Evolutionary conservation across 2,888 invertebrate species (phyloP).

Genomic region (Pterobdella sp.): DNA sequence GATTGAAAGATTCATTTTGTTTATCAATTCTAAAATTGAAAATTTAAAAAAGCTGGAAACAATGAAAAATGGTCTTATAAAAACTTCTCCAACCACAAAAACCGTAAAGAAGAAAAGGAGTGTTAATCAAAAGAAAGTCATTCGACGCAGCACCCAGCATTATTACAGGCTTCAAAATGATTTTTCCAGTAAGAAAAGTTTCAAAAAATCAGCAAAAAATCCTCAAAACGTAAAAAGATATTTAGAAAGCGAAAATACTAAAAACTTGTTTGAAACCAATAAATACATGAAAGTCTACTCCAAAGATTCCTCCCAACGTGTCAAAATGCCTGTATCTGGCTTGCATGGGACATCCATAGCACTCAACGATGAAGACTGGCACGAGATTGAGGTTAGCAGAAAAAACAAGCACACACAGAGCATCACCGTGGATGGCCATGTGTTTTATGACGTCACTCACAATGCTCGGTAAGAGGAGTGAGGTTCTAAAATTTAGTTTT

Average conservation of each 20-base stretch:
- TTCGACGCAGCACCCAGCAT: too few relatives aligned
- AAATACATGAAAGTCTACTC: neutral
- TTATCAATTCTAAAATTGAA: too few relatives aligned
- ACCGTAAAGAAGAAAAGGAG: too few relatives aligned
- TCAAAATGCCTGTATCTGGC: neutral
- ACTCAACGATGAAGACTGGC: conserved; percentile 26
- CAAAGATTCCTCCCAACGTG: neutral
- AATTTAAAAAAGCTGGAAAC: too few relatives aligned
- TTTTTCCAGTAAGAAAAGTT: too few relatives aligned
- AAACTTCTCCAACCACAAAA: too few relatives aligned
- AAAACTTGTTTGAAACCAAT: neutral
- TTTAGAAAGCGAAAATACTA: neutral
- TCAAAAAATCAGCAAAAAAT: neutral
- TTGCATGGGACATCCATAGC: neutral
- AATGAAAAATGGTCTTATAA: too few relatives aligned
- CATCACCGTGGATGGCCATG: conserved; percentile 19
- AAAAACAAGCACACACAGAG: conserved; percentile 9
- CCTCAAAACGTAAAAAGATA: neutral
- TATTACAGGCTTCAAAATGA: too few relatives aligned
- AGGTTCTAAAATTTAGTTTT: too few relatives aligned
- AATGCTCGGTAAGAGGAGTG: conserved; percentile 22
- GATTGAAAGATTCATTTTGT: too few relatives aligned
- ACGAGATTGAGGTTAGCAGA: conserved; percentile 17
- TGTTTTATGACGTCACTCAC: conserved; percentile 12
- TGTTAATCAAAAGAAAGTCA: too few relatives aligned